phyloP scores from a whole-genome alignment of 2,113 vertebrate genomes.

The Climacteris rufus region DNA sequence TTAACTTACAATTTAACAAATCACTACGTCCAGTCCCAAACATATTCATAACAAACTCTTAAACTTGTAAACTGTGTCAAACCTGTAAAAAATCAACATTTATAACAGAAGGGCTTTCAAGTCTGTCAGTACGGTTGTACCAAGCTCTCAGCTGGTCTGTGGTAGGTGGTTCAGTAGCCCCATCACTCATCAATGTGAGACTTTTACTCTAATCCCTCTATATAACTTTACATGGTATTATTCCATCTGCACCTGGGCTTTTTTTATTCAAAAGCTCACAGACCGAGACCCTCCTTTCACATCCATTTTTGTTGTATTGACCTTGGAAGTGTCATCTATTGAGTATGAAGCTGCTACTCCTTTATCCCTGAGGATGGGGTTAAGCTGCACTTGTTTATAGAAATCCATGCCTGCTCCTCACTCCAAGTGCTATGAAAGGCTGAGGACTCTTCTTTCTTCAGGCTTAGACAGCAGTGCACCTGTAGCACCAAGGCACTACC shows the following conservation, averaged over 20 bases:
- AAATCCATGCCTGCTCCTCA: background rate
- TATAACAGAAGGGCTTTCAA: background rate
- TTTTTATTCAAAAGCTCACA: background rate
- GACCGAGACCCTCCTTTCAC: rapidly evolving
- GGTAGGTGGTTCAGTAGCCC: background rate
- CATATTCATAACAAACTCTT: too few species aligned
- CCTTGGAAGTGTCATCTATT: background rate
- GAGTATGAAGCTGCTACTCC: background rate
- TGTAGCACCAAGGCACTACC: background rate
- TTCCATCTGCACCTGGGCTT: too few species aligned
- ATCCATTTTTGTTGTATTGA: background rate
- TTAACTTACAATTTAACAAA: too few species aligned
- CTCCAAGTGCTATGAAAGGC: background rate
- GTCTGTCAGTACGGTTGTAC: background rate
- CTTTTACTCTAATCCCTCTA: background rate
- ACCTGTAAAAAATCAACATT: too few species aligned
- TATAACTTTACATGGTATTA: background rate
- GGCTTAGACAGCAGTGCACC: background rate
- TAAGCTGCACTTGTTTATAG: background rate
- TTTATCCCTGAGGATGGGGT: background rate
- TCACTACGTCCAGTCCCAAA: too few species aligned
- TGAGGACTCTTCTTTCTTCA: background rate
- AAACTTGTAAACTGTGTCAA: too few species aligned
- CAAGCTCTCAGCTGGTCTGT: background rate
- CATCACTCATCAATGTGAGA: background rate